A percentile compares a stretch with the other conserved stretches of the same genome.
These are phyloP conservation scores for Labeo calbasu DNA, from an alignment of 2,797 vertebrate genomes.

Conservation along the genomic window DNA sequence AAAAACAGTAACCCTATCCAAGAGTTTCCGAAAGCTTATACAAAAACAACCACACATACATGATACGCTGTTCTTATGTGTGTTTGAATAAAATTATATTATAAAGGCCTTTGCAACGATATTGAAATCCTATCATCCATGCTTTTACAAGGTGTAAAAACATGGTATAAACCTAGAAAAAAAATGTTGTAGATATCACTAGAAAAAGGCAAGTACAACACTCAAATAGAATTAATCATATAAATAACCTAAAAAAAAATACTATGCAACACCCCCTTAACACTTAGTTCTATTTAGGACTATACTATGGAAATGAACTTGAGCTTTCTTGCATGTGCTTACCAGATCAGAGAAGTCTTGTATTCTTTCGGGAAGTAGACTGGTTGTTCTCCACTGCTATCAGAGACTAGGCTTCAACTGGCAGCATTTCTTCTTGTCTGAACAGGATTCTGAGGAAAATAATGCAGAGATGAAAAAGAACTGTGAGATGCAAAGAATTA, in stretches of 20 bases:
- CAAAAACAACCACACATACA: slow-evolving; percentile 37
- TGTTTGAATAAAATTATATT: not conserved
- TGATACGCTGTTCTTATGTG: slow-evolving; percentile 15
- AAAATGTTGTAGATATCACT: not conserved
- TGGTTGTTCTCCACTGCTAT: slow-evolving; percentile 53
- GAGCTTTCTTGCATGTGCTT: slow-evolving; percentile 33
- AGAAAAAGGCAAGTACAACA: not conserved
- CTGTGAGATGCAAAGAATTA: slow-evolving; percentile 37
- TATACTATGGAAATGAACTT: slow-evolving; percentile 13
- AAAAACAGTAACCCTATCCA: not conserved
- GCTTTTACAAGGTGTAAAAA: not conserved
- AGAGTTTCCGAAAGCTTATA: slow-evolving; percentile 1
- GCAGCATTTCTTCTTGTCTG: slow-evolving; percentile 57
- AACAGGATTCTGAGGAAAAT: slow-evolving; percentile 49
- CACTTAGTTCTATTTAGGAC: not conserved
- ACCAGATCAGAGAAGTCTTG: slow-evolving; percentile 54
- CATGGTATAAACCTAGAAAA: not conserved
- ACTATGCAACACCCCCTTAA: not conserved
- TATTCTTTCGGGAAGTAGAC: slow-evolving; percentile 45
- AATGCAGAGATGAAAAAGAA: slow-evolving; percentile 41
- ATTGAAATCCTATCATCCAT: no score
- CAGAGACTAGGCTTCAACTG: slow-evolving; percentile 50
- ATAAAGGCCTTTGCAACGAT: not conserved
- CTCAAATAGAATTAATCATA: not conserved
- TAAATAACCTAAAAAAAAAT: not conserved